These are phyloP conservation scores for Ectropis crepuscularia DNA, from an alignment of 2,888 invertebrate species.

Conservation along the genomic window DNA sequence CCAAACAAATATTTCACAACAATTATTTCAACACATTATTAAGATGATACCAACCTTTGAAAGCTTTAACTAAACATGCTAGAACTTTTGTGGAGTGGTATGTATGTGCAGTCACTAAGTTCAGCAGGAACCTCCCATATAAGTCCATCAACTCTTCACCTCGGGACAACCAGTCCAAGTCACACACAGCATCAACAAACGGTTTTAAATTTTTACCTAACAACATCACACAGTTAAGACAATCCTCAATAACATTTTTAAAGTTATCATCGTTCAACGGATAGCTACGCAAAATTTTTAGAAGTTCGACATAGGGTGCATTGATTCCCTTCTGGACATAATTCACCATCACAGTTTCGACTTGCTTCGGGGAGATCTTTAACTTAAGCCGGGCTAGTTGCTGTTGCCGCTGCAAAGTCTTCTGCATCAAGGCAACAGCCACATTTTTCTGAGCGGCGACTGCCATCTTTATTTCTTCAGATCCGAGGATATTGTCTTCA, in stretches of 20 bases:
- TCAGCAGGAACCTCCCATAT: slow-evolving; percentile 67
- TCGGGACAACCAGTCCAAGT: slow-evolving; percentile 69
- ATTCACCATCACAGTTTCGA: slow-evolving; percentile 72
- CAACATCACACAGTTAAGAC: slow-evolving; percentile 69
- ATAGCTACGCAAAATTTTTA: slow-evolving; percentile 74
- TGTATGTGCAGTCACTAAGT: slow-evolving; percentile 75
- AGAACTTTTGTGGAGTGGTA: slow-evolving; percentile 75
- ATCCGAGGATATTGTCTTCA: slow-evolving; percentile 72
- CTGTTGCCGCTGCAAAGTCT: slow-evolving; percentile 71
- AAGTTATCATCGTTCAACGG: slow-evolving; percentile 74
- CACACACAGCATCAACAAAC: slow-evolving; percentile 70
- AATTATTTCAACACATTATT: neutral
- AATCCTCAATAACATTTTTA: slow-evolving; percentile 70
- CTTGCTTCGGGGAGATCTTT: slow-evolving; percentile 72
- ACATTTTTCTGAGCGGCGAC: slow-evolving; percentile 70
- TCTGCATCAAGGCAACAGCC: slow-evolving; percentile 75
- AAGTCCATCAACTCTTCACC: slow-evolving; percentile 63
- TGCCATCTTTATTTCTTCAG: slow-evolving; percentile 77
- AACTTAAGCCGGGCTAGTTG: slow-evolving; percentile 70
- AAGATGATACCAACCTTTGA: slow-evolving; percentile 65
- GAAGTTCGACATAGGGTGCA: slow-evolving; percentile 75
- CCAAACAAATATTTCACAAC: neutral
- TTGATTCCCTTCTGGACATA: slow-evolving; percentile 66
- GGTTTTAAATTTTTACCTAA: slow-evolving; percentile 68
- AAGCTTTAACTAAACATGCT: slow-evolving; percentile 65